Percentiles rank a stretch among this genome's conserved stretches.
These are phyloP conservation scores for Siniperca scherzeri DNA, from an alignment of 2,797 vertebrate species.

Conservation along the genomic window DNA sequence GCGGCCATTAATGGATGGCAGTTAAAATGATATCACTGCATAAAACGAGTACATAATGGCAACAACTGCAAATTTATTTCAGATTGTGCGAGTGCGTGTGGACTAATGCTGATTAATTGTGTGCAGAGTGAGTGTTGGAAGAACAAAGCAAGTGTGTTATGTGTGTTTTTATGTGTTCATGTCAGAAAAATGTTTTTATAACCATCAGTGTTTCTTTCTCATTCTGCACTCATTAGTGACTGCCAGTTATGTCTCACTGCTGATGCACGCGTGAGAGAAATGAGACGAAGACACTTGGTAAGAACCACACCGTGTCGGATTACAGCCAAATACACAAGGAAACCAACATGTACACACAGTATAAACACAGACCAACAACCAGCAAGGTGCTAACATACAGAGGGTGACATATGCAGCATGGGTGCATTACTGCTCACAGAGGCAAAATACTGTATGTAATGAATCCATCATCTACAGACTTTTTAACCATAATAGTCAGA, in stretches of 20 bases:
- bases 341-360: slow-evolving; percentile 33
- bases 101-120: slow-evolving; percentile 37
- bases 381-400: slow-evolving; percentile 51
- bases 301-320: slow-evolving; percentile 38
- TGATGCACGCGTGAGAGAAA: slow-evolving; percentile 36
- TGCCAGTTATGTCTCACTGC: slow-evolving; percentile 48
- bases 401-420: slow-evolving; percentile 35
- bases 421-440: slow-evolving; percentile 18
- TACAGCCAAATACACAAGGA: slow-evolving; percentile 43
- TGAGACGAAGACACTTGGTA: slow-evolving; percentile 24
- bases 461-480: neutral
- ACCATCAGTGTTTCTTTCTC: slow-evolving; percentile 39
- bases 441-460: neutral
- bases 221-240: slow-evolving; percentile 56
- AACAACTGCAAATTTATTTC: slow-evolving; percentile 62
- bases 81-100: neutral
- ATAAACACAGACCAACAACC: slow-evolving; percentile 52
- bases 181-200: slow-evolving; percentile 40
- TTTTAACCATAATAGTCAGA: slow-evolving; percentile 7
- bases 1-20: slow-evolving; percentile 59
- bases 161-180: slow-evolving; percentile 35
- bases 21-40: slow-evolving; percentile 71
- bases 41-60: slow-evolving; percentile 65
- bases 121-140: slow-evolving; percentile 23
- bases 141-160: slow-evolving; percentile 36